Percentiles rank a stretch among this genome's conserved stretches.
Evolutionary conservation across 2,888 invertebrate genomes (phyloP).

Genomic region (Prosapia bicincta): DNA sequence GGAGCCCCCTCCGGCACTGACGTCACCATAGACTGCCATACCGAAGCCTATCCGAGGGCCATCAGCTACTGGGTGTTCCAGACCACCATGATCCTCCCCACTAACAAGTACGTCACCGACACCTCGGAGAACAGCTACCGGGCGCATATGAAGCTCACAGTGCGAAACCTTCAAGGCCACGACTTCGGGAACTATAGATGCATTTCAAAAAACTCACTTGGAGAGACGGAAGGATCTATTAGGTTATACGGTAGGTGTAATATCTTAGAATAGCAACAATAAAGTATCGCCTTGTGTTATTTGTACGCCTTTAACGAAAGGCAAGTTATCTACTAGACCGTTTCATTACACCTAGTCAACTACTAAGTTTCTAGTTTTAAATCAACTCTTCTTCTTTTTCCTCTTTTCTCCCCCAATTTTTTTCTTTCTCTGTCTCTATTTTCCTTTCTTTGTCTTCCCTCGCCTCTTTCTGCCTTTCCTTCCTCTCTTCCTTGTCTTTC

Average conservation of each 20-base stretch:
- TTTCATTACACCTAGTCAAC: no score
- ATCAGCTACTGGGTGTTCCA: constrained; percentile 93
- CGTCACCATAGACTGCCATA: constrained; percentile 89
- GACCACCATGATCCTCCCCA: constrained; percentile 84
- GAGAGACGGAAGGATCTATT: constrained; percentile 91
- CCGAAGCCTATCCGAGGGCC: constrained; percentile 87
- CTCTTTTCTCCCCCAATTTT: no score
- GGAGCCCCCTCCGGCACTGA: constrained; percentile 88
- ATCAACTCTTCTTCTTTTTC: no score
- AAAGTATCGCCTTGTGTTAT: no score
- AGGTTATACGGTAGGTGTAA: constrained; percentile 77
- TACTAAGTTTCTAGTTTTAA: no score
- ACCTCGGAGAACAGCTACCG: constrained; percentile 83
- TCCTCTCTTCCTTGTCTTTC: no score
- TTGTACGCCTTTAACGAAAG: no score
- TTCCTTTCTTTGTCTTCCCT: no score
- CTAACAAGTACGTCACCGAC: constrained; percentile 81
- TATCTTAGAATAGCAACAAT: no score
- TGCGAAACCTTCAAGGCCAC: constrained; percentile 73
- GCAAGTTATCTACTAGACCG: no score
- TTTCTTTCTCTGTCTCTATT: no score
- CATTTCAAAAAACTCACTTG: constrained; percentile 90
- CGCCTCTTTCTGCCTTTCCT: no score
- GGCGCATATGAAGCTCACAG: constrained; percentile 85
- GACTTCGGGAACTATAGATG: constrained; percentile 91